Percentiles rank a stretch among this genome's conserved stretches.
Conservation (phyloP, 2,797 vertebrate species). For the Sebastes glaucus region DNA sequence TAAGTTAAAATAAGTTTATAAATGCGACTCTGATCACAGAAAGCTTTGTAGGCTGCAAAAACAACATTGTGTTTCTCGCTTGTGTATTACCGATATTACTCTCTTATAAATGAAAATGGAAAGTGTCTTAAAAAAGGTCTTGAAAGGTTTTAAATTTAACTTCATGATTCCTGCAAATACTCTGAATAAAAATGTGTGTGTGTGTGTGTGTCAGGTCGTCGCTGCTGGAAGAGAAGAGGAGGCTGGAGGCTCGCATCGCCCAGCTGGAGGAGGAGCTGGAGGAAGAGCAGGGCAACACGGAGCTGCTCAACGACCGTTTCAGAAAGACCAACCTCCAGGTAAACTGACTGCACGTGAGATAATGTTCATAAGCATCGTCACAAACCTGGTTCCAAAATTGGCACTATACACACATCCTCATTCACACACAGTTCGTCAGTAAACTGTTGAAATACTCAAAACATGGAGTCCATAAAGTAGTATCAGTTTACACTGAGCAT, state of each 20-base stretch:
- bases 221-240: slow-evolving; percentile 94
- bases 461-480: no score
- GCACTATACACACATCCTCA: background rate
- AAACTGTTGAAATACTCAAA: background rate
- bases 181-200: background rate
- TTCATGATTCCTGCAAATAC: background rate
- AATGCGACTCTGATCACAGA: background rate
- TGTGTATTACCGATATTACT: background rate
- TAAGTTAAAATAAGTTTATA: background rate
- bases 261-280: slow-evolving; percentile 98
- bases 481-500: background rate
- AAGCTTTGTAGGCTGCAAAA: background rate
- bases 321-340: slow-evolving; percentile 96
- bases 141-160: background rate
- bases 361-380: fast-evolving
- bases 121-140: background rate
- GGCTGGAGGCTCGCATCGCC: slow-evolving; percentile 92
- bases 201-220: slow-evolving; percentile 84
- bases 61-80: background rate
- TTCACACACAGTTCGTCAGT: background rate
- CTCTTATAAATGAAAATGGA: background rate
- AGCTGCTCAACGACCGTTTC: slow-evolving; percentile 96
- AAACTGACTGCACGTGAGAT: background rate
- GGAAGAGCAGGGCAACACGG: slow-evolving; percentile 97
- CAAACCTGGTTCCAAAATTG: background rate